phyloP scores from a whole-genome alignment of 2,888 invertebrate genomes.

The Nemotelus pantherinus region DNA sequence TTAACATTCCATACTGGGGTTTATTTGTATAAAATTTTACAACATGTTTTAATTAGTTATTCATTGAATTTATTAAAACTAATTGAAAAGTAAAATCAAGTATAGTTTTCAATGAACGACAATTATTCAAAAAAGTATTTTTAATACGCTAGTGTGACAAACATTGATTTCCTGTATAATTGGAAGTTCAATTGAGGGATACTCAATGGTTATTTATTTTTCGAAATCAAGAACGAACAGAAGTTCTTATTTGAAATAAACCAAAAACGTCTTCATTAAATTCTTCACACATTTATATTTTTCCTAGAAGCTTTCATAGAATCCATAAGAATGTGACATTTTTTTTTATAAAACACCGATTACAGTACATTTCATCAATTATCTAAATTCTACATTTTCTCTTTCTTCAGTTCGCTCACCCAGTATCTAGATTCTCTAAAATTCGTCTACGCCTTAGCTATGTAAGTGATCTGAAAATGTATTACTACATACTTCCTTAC shows the following conservation, averaged over 20 bases:
- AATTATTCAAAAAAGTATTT: too few species aligned
- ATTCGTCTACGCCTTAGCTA: too few species aligned
- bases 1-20: background rate
- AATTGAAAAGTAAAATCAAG: too few species aligned
- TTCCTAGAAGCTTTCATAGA: background rate
- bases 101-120: too few species aligned
- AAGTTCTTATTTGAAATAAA: too few species aligned
- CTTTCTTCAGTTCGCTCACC: background rate
- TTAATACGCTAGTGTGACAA: too few species aligned
- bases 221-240: too few species aligned
- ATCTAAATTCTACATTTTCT: background rate
- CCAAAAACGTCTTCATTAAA: too few species aligned
- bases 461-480: background rate
- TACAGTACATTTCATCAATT: background rate
- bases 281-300: too few species aligned
- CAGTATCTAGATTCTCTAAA: background rate
- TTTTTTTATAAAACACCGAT: background rate
- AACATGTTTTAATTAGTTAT: background rate
- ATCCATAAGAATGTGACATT: background rate
- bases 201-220: too few species aligned
- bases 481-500: slow-evolving; percentile 31
- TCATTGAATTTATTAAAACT: background rate
- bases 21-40: background rate
- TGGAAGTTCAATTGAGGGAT: too few species aligned
- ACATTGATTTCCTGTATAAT: too few species aligned